Percentiles rank a stretch among this genome's conserved stretches.
Evolutionary conservation across 2,113 vertebrate species (phyloP).

Genomic region (Cygnus buccinator): DNA sequence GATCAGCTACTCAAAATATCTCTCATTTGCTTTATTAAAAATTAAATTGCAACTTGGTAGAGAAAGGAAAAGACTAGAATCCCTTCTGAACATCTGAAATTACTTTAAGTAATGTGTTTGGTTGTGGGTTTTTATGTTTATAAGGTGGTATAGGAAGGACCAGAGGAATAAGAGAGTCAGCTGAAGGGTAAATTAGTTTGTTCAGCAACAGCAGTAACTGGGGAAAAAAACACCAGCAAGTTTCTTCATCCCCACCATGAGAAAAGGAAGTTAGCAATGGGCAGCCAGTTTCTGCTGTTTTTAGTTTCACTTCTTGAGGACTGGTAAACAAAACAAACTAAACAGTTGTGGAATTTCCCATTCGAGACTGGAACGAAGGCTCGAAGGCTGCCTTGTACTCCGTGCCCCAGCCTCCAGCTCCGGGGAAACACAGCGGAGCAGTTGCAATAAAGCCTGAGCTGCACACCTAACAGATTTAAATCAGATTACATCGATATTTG

Average conservation of each 20-base stretch:
- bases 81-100: neutral
- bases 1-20: neutral
- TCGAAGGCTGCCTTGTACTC: neutral
- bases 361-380: neutral
- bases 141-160: neutral
- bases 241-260: neutral
- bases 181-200: neutral
- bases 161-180: neutral
- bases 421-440: neutral
- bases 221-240: neutral
- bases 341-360: neutral
- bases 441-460: neutral
- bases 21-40: neutral
- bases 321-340: slow-evolving; percentile 38
- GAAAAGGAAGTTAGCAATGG: neutral
- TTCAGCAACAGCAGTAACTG: neutral
- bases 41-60: neutral
- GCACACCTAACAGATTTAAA: too few species aligned
- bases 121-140: neutral
- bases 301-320: neutral
- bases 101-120: neutral
- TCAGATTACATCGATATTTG: neutral
- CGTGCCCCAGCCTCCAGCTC: neutral
- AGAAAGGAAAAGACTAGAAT: neutral
- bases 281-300: slow-evolving; percentile 8